Base-by-base conservation (phyloP, 2,113 vertebrate genomes). In the Fukomys damarensis region DNA sequence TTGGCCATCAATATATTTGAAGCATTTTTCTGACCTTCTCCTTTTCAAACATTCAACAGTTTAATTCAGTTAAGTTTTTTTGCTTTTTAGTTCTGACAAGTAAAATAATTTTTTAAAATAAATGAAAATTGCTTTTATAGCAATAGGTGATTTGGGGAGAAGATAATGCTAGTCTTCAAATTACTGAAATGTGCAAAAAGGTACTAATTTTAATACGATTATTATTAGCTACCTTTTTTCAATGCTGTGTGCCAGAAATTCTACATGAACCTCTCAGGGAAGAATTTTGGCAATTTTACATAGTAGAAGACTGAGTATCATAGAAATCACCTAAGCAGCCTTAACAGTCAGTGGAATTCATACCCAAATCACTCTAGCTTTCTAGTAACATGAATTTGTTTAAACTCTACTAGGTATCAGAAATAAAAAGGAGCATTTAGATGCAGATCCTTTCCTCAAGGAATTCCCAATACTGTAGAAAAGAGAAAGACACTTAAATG, bases 61-160 rank as follows among this genome's bases (percentile, higher is more conserved):
- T 90, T n/a, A 30, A 86, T 41, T 68, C 66, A 86, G 68, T 30
- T 38, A 74, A 41, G 20, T 85, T 35, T 38, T 54, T 65, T 43
- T 56, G 77, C 22, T 82, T 77, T 95, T 52, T 58, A 32, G 26
- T 83, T 94, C 58, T 56, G 13, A 89, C 14, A 26, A 65, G 30
- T 32, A 52, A 93, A 95, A 87, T 61, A 85, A 38, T 46, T 93
- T 77, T 94, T 72, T 17, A 85, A 92, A 63, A 24, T 63, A 89
- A 38, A 43, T 35, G 41, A 80, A 89, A 96, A 86, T 17, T 32
- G 59, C 6, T 28, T 32, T 24, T 46, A 63, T 26, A 46, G 13
- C 22, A 65, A 10, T 46, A 14, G 17, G 72, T n/a, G 30, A 81
- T 58, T 66, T 90, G 8, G 32, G 58, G 65, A n/a, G 9, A 86